Percentiles rank a stretch among this genome's conserved stretches.
These are phyloP conservation scores for Ormyrus nitidulus DNA, from an alignment of 2,888 invertebrate genomes.

Conservation along the genomic window DNA sequence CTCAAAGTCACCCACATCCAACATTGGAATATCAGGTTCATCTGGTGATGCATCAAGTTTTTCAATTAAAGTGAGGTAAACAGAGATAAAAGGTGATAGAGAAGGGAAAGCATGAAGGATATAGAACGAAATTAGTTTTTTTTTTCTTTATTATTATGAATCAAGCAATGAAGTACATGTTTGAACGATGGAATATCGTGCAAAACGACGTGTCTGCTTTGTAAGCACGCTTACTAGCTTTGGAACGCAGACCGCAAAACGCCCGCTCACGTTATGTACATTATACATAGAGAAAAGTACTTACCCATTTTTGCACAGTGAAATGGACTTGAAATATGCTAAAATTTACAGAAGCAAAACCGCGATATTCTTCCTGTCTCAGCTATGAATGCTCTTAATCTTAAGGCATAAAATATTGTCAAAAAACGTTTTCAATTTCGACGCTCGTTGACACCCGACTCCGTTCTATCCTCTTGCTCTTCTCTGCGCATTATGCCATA, in stretches of 20 bases:
- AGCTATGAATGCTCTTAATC: neutral
- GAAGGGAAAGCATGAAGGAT: constrained; percentile 5
- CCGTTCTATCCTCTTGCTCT: neutral
- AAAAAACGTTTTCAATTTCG: neutral
- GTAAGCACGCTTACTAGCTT: neutral
- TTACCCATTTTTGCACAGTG: constrained; percentile 29
- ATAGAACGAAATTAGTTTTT: neutral
- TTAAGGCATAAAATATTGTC: too few relatives aligned
- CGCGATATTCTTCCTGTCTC: neutral
- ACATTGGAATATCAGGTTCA: constrained; percentile 61
- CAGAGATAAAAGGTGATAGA: constrained; percentile 1
- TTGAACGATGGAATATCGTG: neutral
- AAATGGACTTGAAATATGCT: neutral
- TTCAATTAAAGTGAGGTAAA: constrained; percentile 1
- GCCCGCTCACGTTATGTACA: too few relatives aligned
- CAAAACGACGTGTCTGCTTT: neutral
- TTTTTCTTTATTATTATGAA: too few relatives aligned
- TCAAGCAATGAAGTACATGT: too few relatives aligned
- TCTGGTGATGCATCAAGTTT: constrained; percentile 57
- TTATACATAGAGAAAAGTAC: neutral
- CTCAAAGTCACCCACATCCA: constrained; percentile 68
- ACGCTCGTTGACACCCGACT: neutral
- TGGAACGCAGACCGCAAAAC: neutral
- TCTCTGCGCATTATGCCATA: constrained; percentile 41
- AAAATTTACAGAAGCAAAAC: neutral